Evolutionary conservation across 2,797 vertebrate genomes (phyloP).

Genomic region (Sebastes minor): DNA sequence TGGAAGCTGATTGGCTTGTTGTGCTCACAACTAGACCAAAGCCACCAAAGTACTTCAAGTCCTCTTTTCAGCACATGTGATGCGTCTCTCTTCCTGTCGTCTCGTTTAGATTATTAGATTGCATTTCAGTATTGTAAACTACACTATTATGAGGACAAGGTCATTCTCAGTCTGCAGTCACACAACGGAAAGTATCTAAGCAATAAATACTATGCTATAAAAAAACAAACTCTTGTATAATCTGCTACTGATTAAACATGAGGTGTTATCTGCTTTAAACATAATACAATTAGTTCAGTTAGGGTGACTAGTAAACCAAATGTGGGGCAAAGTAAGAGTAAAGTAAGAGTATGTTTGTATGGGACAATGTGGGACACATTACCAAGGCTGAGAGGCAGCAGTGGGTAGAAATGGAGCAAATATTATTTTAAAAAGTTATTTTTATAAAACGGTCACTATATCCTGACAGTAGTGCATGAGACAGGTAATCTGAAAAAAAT

Average conservation of each 20-base stretch:
- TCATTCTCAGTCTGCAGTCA: neutral
- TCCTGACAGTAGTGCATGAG: no score
- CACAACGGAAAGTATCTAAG: neutral
- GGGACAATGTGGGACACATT: no score
- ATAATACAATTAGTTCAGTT: no score
- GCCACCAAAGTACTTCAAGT: neutral
- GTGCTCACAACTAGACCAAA: neutral
- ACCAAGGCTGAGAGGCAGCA: no score
- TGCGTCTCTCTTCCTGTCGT: neutral
- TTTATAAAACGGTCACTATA: no score
- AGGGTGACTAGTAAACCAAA: accelerated
- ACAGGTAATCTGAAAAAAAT: no score
- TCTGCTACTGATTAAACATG: neutral
- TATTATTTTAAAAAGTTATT: no score
- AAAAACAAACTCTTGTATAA: neutral
- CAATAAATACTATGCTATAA: neutral
- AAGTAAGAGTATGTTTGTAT: no score
- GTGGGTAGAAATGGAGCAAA: no score
- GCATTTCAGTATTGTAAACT: neutral
- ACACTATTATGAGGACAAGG: neutral
- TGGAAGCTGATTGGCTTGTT: slow-evolving; percentile 36
- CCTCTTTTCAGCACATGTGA: no score
- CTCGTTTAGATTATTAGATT: neutral
- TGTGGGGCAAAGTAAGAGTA: no score
- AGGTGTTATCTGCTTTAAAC: neutral